These are phyloP conservation scores for Hucho hucho DNA, from an alignment of 2,113 vertebrate genomes.

Conservation along the genomic window DNA sequence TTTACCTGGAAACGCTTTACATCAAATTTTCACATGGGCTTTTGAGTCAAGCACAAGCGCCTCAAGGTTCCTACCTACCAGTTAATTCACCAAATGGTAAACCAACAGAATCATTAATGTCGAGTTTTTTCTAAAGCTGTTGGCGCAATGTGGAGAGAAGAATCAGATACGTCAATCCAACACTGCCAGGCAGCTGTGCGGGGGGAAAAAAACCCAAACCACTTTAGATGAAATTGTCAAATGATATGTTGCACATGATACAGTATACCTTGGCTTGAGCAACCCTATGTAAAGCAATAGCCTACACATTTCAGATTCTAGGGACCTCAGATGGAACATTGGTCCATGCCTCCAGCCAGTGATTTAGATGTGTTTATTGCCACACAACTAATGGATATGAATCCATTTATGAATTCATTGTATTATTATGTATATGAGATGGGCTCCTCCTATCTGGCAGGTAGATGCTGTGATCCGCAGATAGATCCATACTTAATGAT, in stretches of 20 bases:
- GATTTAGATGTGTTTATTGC: constrained; percentile 49
- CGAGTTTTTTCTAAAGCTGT: constrained; percentile 23
- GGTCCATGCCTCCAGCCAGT: constrained; percentile 43
- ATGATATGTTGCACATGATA: neutral
- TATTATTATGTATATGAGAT: constrained; percentile 62
- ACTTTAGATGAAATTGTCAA: neutral
- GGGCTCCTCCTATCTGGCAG: constrained; percentile 51
- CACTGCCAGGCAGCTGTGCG: too few relatives aligned
- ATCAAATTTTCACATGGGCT: constrained; percentile 49
- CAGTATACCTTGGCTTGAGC: constrained; percentile 4
- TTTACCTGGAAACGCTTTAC: constrained; percentile 59
- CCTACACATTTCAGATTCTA: constrained; percentile 29
- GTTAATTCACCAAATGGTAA: constrained; percentile 37
- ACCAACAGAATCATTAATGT: constrained; percentile 5
- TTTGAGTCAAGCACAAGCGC: constrained; percentile 36
- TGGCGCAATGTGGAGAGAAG: neutral
- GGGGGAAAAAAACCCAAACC: too few relatives aligned
- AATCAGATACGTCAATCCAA: neutral
- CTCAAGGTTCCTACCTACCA: constrained; percentile 27
- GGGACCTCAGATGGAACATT: constrained; percentile 36
- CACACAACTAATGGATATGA: constrained; percentile 10
- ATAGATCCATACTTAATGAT: constrained; percentile 72
- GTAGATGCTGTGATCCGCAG: constrained; percentile 60
- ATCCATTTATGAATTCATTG: constrained; percentile 63
- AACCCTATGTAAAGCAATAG: neutral